A percentile compares a stretch with the other conserved stretches of the same genome.
phyloP scores from a whole-genome alignment of 2,797 vertebrate genomes.

The Dromococcyx pavoninus region DNA sequence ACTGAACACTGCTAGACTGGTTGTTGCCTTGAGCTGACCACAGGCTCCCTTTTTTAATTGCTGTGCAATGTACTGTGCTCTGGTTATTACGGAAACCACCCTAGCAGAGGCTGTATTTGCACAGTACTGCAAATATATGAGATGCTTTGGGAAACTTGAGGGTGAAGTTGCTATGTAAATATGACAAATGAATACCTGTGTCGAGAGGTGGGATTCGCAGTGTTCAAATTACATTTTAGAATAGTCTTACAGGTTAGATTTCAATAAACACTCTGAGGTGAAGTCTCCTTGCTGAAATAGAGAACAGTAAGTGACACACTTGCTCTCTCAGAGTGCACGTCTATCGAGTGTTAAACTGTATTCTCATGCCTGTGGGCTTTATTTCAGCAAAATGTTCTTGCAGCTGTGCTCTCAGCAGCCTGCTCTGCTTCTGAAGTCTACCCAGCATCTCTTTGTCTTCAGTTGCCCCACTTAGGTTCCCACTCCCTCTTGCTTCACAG shows the following conservation, averaged over 20 bases:
- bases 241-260: background rate
- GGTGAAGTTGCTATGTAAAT: conserved; percentile 16
- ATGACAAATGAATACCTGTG: conserved; percentile 4
- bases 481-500: background rate
- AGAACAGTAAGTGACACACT: background rate
- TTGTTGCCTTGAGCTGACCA: background rate
- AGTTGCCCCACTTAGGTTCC: background rate
- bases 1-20: background rate
- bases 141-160: background rate
- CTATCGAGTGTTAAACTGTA: background rate
- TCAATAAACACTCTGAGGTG: background rate
- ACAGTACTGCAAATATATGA: background rate
- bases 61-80: background rate
- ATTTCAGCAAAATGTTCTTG: background rate
- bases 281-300: background rate
- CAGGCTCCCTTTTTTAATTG: background rate
- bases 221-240: conserved; percentile 18
- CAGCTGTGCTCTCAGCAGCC: background rate
- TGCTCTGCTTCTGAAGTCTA: background rate
- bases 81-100: background rate
- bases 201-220: background rate
- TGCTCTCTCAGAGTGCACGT: background rate
- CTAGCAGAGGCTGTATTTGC: background rate
- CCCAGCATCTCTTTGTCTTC: background rate
- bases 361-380: background rate